Conservation (phyloP, 2,797 vertebrate species). For the Delichon dasypus region DNA sequence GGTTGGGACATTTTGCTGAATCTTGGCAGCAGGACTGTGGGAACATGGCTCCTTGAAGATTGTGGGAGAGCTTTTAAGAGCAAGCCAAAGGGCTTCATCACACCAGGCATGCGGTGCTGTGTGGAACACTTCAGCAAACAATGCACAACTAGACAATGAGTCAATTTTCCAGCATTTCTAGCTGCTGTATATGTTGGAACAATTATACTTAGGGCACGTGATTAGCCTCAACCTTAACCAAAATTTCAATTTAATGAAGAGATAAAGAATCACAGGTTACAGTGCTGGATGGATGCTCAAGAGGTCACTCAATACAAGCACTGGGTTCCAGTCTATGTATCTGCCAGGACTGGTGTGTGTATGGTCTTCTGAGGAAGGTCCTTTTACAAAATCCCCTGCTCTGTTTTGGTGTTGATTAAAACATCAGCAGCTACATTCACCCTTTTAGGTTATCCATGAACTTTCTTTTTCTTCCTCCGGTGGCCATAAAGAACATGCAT, state of each 20-base stretch:
- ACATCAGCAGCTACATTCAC: neutral
- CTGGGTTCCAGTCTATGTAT: neutral
- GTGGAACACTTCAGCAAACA: neutral
- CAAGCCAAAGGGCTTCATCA: neutral
- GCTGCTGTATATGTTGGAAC: neutral
- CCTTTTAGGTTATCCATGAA: neutral
- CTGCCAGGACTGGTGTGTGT: neutral
- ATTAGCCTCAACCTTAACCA: neutral
- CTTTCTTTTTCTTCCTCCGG: neutral
- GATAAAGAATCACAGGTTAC: neutral
- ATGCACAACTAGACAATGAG: neutral
- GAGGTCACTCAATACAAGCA: neutral
- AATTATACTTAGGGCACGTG: neutral
- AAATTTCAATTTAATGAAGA: neutral
- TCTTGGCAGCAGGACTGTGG: neutral
- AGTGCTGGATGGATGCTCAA: neutral
- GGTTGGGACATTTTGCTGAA: neutral
- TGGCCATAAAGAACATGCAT: neutral
- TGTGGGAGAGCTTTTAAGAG: neutral
- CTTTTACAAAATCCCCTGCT: neutral
- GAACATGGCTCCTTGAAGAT: neutral
- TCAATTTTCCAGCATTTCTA: neutral
- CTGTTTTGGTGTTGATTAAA: slow-evolving; percentile 1
- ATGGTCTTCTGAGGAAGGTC: neutral
- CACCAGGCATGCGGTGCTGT: neutral